Evolutionary conservation across 2,113 vertebrate species (phyloP).

Genomic region (Psephotus haematonotus): DNA sequence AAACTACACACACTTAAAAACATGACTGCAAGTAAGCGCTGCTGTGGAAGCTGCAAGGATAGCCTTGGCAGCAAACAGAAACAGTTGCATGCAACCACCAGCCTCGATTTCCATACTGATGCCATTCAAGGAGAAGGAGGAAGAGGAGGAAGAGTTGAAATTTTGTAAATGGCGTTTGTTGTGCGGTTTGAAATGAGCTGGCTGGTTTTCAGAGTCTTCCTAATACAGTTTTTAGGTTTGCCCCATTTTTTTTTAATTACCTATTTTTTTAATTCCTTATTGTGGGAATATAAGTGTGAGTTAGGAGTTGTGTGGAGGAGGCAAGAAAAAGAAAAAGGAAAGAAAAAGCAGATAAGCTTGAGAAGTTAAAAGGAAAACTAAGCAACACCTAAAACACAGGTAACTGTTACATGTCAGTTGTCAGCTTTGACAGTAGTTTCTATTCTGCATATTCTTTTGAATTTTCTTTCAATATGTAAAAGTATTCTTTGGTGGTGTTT

Average conservation of each 20-base stretch:
- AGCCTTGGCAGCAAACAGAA: neutral
- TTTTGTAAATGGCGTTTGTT: neutral
- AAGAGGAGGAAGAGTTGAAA: neutral
- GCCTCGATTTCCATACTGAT: neutral
- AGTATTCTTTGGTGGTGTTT: neutral
- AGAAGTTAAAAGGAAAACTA: neutral
- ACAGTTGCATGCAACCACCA: neutral
- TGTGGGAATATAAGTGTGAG: neutral
- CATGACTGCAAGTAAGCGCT: rapidly evolving
- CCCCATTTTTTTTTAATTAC: neutral
- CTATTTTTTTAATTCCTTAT: neutral
- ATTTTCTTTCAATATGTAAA: neutral
- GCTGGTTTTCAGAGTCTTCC: neutral
- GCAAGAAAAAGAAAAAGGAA: neutral
- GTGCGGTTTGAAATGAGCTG: neutral
- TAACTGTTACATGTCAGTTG: neutral
- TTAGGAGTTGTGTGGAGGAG: neutral
- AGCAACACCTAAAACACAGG: neutral
- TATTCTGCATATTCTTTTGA: neutral
- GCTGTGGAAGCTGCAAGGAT: neutral
- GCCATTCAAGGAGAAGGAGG: rapidly evolving
- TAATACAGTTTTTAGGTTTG: neutral
- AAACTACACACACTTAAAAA: neutral
- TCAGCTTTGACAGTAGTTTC: neutral
- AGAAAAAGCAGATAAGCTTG: neutral